Conservation (phyloP, 2,888 invertebrate species). For the Osmoderma eremita region DNA sequence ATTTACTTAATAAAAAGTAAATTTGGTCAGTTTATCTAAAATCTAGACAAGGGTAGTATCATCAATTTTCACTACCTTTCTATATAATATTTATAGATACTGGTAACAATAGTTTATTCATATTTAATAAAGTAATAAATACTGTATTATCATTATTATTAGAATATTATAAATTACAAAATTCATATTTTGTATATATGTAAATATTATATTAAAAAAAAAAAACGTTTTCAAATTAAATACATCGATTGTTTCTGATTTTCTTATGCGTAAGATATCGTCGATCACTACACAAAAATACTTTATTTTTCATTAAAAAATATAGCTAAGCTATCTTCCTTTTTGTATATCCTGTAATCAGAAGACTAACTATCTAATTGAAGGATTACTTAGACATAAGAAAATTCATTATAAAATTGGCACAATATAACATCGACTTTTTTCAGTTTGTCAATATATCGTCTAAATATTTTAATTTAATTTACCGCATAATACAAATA, state of each 20-base stretch:
- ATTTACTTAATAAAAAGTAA: slow-evolving; percentile 42
- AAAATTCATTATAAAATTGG: slow-evolving; percentile 27
- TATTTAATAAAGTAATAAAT: slow-evolving; percentile 49
- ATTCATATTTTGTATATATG: slow-evolving; percentile 1
- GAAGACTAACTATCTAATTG: slow-evolving; percentile 35
- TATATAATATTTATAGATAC: slow-evolving; percentile 42
- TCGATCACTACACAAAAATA: slow-evolving; percentile 4
- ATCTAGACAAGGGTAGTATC: slow-evolving; percentile 45
- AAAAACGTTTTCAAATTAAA: slow-evolving; percentile 28
- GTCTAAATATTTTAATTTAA: slow-evolving; percentile 8
- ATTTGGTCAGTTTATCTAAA: slow-evolving; percentile 49
- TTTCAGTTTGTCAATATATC: slow-evolving; percentile 7
- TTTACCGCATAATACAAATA: slow-evolving; percentile 8
- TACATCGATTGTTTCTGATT: slow-evolving; percentile 18
- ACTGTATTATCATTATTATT: slow-evolving; percentile 39
- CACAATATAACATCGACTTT: slow-evolving; percentile 26
- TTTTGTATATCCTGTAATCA: too few relatives aligned
- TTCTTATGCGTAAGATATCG: slow-evolving; percentile 18
- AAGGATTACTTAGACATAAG: slow-evolving; percentile 39
- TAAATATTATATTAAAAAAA: slow-evolving; percentile 22
- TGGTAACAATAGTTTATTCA: slow-evolving; percentile 49
- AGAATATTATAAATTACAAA: slow-evolving; percentile 24
- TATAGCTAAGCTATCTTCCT: too few relatives aligned
- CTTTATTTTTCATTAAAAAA: slow-evolving; percentile 30
- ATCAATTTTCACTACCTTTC: slow-evolving; percentile 41